Evolutionary conservation across 2,888 invertebrate genomes (phyloP).

Genomic region (Lysandra coridon): DNA sequence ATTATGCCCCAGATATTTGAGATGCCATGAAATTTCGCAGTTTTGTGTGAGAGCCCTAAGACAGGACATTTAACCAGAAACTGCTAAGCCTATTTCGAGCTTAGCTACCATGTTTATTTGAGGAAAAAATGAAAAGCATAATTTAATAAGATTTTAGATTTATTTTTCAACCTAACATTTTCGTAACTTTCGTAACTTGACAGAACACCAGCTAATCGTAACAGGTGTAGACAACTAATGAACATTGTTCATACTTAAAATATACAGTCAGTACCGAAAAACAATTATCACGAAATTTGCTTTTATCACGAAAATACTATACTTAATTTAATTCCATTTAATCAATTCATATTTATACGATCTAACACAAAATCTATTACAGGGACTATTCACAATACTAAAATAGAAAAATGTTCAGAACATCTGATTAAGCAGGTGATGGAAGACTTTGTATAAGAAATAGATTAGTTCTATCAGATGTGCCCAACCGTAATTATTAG

Average conservation of each 20-base stretch:
- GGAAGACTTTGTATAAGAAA: constrained; percentile 63
- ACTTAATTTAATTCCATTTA: constrained; percentile 76
- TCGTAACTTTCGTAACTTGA: constrained; percentile 75
- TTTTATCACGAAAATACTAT: constrained; percentile 78
- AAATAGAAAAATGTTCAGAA: constrained; percentile 47
- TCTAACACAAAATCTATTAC: constrained; percentile 32
- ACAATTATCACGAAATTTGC: constrained; percentile 77
- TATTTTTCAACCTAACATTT: constrained; percentile 79
- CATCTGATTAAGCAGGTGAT: constrained; percentile 47
- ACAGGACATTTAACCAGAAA: too few relatives aligned
- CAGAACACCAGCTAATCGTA: constrained; percentile 75
- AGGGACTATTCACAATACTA: constrained; percentile 35
- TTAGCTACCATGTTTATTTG: not conserved
- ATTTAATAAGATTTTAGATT: constrained; percentile 65
- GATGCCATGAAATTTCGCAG: too few relatives aligned
- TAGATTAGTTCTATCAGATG: constrained; percentile 40
- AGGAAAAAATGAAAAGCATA: not conserved
- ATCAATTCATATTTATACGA: constrained; percentile 54
- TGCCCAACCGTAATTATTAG: constrained; percentile 28
- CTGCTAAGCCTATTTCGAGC: too few relatives aligned
- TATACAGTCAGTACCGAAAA: constrained; percentile 77
- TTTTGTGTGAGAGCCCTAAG: too few relatives aligned
- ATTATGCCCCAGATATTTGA: too few relatives aligned
- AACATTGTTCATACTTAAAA: constrained; percentile 79
- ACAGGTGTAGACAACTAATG: constrained; percentile 76